Base-by-base conservation (phyloP, 37 sponge, comb jelly and placozoan genomes). In the Diacarnus erythraeanus region DNA sequence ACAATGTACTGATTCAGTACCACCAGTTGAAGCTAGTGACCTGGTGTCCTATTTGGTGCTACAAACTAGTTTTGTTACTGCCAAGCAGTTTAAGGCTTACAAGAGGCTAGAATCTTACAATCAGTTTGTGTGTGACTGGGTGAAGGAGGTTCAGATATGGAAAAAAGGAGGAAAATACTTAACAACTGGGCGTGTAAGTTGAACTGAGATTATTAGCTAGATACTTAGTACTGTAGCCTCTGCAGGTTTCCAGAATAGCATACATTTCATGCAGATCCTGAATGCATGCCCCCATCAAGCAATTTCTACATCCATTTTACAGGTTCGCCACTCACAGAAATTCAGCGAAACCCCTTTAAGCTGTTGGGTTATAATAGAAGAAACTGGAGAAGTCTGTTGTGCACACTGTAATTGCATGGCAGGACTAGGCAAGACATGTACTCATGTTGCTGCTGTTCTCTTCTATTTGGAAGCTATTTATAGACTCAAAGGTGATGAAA, bases 341-440 rank as follows among this genome's bases (percentile, higher is more conserved):
- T 41, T 44, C 42, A 77, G 58, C 59, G 79, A 77, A 1, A 2
- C 64, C 0, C 86, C 79, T 5, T n/a, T n/a, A n/a, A n/a, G n/a
- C n/a, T n/a, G n/a, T n/a, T n/a, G n/a, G n/a, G n/a, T n/a, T n/a
- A n/a, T 78, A 66, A 34, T 85, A 79, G 86, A 85, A 65, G 15
- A 15, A 26, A 65, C 72, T 26, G 79, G 86, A 31, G 79, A 69
- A 10, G 74, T 85, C 37, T 77, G 73, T 56, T 25, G 74, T 78
- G 86, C 70, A 44, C n/a, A n/a, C n/a, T n/a, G n/a, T n/a, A n/a
- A n/a, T n/a, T n/a, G n/a, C n/a, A n/a, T n/a, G n/a, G n/a, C n/a
- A n/a, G n/a, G n/a, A n/a, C n/a, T n/a, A n/a, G n/a, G n/a, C n/a
- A n/a, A n/a, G n/a, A n/a, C n/a, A n/a, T n/a, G n/a, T n/a, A n/a